phyloP scores from a whole-genome alignment of 2,888 invertebrate species.

The Ennomos quercinarius region DNA sequence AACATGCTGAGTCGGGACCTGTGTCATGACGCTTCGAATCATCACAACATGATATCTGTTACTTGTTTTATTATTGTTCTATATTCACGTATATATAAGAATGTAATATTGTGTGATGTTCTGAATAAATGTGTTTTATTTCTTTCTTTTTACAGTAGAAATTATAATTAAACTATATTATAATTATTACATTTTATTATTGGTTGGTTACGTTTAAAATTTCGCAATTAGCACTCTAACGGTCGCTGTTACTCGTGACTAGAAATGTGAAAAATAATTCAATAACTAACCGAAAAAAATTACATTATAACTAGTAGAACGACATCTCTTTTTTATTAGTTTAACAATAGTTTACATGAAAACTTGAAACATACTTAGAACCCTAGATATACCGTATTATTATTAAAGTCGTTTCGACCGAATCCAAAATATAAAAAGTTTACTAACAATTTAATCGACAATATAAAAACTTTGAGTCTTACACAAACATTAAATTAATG shows the following conservation, averaged over 20 bases:
- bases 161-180: too few species aligned
- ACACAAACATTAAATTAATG: conserved; percentile 33
- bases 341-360: conserved; percentile 36
- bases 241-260: conserved; percentile 78
- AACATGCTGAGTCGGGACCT: too few species aligned
- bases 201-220: background rate
- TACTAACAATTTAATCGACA: conserved; percentile 27
- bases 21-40: too few species aligned
- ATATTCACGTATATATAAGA: too few species aligned
- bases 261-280: conserved; percentile 74
- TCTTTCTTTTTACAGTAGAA: too few species aligned
- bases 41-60: too few species aligned
- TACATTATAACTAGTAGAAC: conserved; percentile 65
- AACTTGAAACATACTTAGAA: conserved; percentile 52
- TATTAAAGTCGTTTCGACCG: conserved; percentile 45
- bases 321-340: conserved; percentile 54
- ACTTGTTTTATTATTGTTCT: too few species aligned
- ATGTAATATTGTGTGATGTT: too few species aligned
- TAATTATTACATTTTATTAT: background rate
- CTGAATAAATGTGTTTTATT: too few species aligned
- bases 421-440: conserved; percentile 43
- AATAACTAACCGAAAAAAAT: conserved; percentile 68
- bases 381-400: conserved; percentile 47
- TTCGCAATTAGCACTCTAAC: conserved; percentile 58
- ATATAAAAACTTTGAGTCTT: conserved; percentile 28